phyloP scores from a whole-genome alignment of 1,140 invertebrate genomes.

The Belonocnema kinseyi region DNA sequence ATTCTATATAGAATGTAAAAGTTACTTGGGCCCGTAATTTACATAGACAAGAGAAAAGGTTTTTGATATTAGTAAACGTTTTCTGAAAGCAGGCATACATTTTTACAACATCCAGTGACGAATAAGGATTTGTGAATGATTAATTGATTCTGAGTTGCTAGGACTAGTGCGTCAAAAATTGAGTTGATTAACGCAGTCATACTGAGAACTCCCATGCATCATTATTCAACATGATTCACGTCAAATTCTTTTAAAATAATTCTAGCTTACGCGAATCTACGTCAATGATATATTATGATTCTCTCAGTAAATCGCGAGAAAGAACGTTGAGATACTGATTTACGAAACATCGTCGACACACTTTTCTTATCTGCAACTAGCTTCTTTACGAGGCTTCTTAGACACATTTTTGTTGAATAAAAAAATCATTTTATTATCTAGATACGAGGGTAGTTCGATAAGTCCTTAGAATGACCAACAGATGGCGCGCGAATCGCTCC shows the following conservation, averaged over 20 bases:
- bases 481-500: too few species aligned
- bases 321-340: neutral
- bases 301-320: neutral
- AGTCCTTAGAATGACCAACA: too few species aligned
- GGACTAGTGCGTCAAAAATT: neutral
- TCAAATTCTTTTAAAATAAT: neutral
- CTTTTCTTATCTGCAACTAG: neutral
- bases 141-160: neutral
- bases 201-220: neutral
- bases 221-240: neutral
- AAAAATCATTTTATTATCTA: too few species aligned
- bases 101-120: too few species aligned
- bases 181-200: neutral
- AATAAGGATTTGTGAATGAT: neutral
- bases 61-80: too few species aligned
- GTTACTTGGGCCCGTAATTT: too few species aligned
- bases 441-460: too few species aligned
- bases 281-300: constrained; percentile 21
- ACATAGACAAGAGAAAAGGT: too few species aligned
- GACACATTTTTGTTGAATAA: too few species aligned
- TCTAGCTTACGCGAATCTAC: neutral
- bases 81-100: too few species aligned
- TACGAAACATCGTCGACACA: neutral
- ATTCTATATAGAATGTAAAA: too few species aligned
- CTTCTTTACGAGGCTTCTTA: too few species aligned